These are phyloP conservation scores for Zaprionus ornatus DNA, from an alignment of 1,140 invertebrate genomes.

Conservation along the genomic window DNA sequence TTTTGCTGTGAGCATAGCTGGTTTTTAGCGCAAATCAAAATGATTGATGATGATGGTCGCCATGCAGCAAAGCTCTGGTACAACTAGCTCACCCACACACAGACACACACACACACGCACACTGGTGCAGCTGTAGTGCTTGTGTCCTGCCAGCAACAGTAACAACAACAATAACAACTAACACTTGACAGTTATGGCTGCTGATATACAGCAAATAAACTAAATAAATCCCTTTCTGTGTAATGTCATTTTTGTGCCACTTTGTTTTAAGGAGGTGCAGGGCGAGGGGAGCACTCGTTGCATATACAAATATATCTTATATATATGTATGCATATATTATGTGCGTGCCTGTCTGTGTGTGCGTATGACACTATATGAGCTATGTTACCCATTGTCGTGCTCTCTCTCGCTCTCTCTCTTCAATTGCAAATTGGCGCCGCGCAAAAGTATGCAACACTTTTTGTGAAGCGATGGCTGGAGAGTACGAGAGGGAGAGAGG, in stretches of 20 bases:
- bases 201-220: constrained; percentile 80
- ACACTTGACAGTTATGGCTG: constrained; percentile 78
- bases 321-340: not conserved
- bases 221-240: constrained; percentile 77
- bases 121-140: constrained; percentile 12
- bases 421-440: constrained; percentile 55
- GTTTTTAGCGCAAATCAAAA: constrained; percentile 81
- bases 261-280: constrained; percentile 26
- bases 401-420: not conserved
- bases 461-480: not conserved
- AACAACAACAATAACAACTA: constrained; percentile 48
- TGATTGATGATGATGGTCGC: constrained; percentile 78
- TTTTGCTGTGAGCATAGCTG: constrained; percentile 59
- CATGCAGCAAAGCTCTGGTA: constrained; percentile 53
- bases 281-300: not conserved
- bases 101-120: constrained; percentile 13
- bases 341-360: constrained; percentile 1
- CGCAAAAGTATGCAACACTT: constrained; percentile 46
- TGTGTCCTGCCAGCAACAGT: constrained; percentile 34
- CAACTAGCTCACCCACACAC: constrained; percentile 20
- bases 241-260: constrained; percentile 71
- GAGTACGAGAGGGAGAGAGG: not conserved
- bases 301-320: not conserved
- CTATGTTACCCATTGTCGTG: constrained; percentile 11
- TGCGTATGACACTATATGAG: constrained; percentile 16